A percentile compares a stretch with the other conserved stretches of the same genome.
These are phyloP conservation scores for Hedychridium roseum DNA, from an alignment of 2,888 invertebrate genomes.

Conservation along the genomic window DNA sequence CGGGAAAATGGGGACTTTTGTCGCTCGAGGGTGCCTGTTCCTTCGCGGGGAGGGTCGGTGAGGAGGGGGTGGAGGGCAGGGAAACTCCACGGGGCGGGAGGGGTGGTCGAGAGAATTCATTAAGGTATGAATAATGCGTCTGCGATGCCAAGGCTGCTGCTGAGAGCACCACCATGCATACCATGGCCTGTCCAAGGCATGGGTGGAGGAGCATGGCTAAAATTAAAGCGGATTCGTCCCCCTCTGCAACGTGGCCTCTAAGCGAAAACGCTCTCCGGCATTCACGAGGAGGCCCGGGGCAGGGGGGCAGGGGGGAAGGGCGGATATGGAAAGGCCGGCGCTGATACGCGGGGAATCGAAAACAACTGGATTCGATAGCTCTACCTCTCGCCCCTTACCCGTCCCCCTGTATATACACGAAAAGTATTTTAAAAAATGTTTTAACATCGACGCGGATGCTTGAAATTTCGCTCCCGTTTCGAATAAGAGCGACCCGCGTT, in stretches of 20 bases:
- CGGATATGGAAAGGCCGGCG: slow-evolving; percentile 3
- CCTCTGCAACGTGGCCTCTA: slow-evolving; percentile 34
- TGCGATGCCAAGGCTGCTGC: slow-evolving; percentile 61
- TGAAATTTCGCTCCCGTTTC: too few species aligned
- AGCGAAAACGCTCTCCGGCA: slow-evolving; percentile 35
- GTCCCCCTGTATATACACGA: too few species aligned
- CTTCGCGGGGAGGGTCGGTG: slow-evolving; percentile 10
- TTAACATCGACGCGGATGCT: too few species aligned
- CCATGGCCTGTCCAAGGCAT: slow-evolving; percentile 52
- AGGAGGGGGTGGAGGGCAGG: slow-evolving; percentile 11
- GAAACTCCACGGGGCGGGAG: not conserved
- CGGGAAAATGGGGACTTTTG: not conserved
- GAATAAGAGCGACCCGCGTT: too few species aligned
- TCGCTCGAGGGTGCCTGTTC: not conserved
- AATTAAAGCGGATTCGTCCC: slow-evolving; percentile 57
- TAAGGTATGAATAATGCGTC: slow-evolving; percentile 63
- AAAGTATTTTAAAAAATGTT: too few species aligned
- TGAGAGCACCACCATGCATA: slow-evolving; percentile 50
- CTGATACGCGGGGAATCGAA: too few species aligned
- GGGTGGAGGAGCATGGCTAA: slow-evolving; percentile 52
- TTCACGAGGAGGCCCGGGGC: slow-evolving; percentile 21
- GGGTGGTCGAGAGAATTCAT: slow-evolving; percentile 53
- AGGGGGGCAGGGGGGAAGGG: slow-evolving; percentile 3
- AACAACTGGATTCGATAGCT: too few species aligned
- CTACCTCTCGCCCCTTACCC: too few species aligned